Conservation (phyloP, 2,888 invertebrate genomes). For the Halictus ligatus region DNA sequence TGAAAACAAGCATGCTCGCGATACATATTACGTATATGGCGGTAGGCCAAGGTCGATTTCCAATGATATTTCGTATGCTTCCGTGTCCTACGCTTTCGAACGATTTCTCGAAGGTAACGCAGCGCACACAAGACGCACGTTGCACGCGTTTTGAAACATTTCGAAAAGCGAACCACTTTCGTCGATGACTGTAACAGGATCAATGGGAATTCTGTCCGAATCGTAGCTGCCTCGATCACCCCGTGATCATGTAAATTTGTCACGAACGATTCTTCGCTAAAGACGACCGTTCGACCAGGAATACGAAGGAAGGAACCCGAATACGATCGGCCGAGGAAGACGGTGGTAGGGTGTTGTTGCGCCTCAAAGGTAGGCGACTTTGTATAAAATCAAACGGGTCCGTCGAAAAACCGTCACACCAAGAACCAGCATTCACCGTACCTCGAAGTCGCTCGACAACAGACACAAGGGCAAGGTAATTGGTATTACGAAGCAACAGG, state of each 20-base stretch:
- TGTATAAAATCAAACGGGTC: slow-evolving; percentile 77
- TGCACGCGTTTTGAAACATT: not conserved
- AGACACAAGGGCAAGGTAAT: slow-evolving; percentile 23
- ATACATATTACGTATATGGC: too few species aligned
- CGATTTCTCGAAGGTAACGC: not conserved
- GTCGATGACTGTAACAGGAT: not conserved
- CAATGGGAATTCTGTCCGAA: not conserved
- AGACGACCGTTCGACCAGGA: slow-evolving; percentile 1
- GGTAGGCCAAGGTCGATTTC: too few species aligned
- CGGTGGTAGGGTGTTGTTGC: slow-evolving; percentile 32
- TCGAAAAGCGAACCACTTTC: not conserved
- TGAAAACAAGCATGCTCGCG: too few species aligned
- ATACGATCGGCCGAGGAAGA: not conserved
- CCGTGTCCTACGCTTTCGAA: not conserved
- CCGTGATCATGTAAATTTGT: slow-evolving; percentile 16
- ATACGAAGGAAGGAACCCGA: slow-evolving; percentile 16
- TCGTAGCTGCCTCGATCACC: not conserved
- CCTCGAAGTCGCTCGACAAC: not conserved
- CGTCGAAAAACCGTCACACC: slow-evolving; percentile 35
- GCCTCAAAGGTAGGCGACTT: slow-evolving; percentile 48
- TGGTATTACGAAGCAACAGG: not conserved
- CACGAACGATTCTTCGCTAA: slow-evolving; percentile 4
- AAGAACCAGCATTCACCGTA: not conserved
- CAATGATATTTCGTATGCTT: not conserved
- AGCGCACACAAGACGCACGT: not conserved